phyloP scores from a whole-genome alignment of 2,888 invertebrate genomes.

The Eupithecia vulgata region DNA sequence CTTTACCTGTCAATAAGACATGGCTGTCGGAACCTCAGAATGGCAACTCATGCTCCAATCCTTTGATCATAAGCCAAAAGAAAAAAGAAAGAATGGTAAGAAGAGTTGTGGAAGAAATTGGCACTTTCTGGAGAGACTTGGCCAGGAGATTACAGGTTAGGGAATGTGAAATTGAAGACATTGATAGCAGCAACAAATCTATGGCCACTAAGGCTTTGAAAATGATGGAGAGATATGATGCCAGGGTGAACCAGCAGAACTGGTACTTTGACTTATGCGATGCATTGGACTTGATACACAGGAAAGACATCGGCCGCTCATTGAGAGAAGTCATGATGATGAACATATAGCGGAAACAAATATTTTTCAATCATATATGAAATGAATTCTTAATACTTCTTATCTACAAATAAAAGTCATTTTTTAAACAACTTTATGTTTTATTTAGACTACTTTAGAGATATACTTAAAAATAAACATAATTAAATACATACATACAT shows the following conservation, averaged over 20 bases:
- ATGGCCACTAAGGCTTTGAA: slow-evolving; percentile 58
- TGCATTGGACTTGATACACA: slow-evolving; percentile 66
- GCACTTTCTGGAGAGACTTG: slow-evolving; percentile 69
- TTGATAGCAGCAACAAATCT: slow-evolving; percentile 57
- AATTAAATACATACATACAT: background rate
- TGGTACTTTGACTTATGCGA: slow-evolving; percentile 73
- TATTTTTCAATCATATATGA: background rate
- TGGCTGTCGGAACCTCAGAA: slow-evolving; percentile 41
- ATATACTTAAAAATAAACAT: background rate
- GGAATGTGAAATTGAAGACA: slow-evolving; percentile 69
- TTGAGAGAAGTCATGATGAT: slow-evolving; percentile 70
- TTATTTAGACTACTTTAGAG: background rate
- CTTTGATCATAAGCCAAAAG: slow-evolving; percentile 50
- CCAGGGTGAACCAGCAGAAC: slow-evolving; percentile 63
- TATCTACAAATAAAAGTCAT: background rate
- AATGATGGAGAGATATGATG: slow-evolving; percentile 60
- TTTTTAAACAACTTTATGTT: background rate
- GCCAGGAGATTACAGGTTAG: slow-evolving; percentile 68
- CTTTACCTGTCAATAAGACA: slow-evolving; percentile 21
- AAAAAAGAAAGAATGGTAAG: slow-evolving; percentile 65
- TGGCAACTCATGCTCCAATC: slow-evolving; percentile 49
- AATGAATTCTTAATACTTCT: background rate
- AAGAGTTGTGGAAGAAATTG: slow-evolving; percentile 67
- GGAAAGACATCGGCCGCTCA: slow-evolving; percentile 66
- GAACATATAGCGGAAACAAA: slow-evolving; percentile 56